These are phyloP conservation scores for Cyphomyrus discorhynchus DNA, from an alignment of 2,113 vertebrate species.

Conservation along the genomic window DNA sequence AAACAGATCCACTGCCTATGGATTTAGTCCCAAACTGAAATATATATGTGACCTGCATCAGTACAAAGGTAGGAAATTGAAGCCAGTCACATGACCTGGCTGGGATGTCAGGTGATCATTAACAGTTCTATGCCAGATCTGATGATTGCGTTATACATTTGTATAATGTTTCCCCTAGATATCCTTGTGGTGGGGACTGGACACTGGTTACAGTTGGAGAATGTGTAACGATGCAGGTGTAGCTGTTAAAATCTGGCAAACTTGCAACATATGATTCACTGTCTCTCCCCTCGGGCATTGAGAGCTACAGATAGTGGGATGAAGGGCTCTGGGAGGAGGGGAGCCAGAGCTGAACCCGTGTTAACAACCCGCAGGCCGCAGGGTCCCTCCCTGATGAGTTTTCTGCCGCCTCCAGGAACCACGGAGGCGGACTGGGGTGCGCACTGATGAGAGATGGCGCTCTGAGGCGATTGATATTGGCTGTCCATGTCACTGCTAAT, in stretches of 20 bases:
- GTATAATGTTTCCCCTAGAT: neutral
- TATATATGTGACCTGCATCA: slow-evolving; percentile 25
- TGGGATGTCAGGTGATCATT: neutral
- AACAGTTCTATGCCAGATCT: neutral
- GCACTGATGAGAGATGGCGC: slow-evolving; percentile 40
- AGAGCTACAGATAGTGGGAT: slow-evolving; percentile 25
- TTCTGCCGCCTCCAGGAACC: neutral
- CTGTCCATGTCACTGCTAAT: slow-evolving; percentile 42
- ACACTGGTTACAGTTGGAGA: neutral
- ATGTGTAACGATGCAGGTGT: neutral
- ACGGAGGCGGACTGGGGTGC: neutral
- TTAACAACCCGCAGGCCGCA: neutral
- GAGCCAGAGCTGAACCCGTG: neutral
- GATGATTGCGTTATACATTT: neutral
- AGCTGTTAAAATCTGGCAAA: slow-evolving; percentile 7
- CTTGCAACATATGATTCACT: slow-evolving; percentile 44
- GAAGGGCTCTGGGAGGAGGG: neutral
- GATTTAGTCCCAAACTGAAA: slow-evolving; percentile 30
- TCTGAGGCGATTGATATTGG: slow-evolving; percentile 39
- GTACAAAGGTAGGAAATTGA: neutral
- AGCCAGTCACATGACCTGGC: neutral
- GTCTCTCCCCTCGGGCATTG: neutral
- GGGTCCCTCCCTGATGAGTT: neutral
- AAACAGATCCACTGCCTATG: slow-evolving; percentile 24
- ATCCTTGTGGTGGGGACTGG: neutral